Percentiles rank a stretch among this genome's conserved stretches.
Conservation (phyloP, 2,888 invertebrate species). For the Caenorhabditis panamensis region DNA sequence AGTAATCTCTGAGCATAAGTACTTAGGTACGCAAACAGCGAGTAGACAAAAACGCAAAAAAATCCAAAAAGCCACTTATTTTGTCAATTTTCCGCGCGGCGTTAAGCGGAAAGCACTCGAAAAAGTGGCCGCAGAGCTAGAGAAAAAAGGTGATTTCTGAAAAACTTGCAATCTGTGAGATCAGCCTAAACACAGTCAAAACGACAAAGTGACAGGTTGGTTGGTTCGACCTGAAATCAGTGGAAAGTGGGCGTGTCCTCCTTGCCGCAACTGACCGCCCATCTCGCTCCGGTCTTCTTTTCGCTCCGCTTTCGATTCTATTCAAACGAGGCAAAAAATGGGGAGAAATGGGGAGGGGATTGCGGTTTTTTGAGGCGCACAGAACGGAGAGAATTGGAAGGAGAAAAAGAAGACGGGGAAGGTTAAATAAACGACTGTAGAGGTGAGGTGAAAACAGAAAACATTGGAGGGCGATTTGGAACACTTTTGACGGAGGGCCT, state of each 20-base stretch:
- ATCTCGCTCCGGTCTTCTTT: slow-evolving; percentile 19
- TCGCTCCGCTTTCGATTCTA: not conserved
- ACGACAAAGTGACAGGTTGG: not conserved
- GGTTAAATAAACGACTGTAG: slow-evolving; percentile 38
- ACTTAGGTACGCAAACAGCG: not conserved
- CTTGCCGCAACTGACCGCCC: slow-evolving; percentile 27
- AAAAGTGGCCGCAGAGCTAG: not conserved
- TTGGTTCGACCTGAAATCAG: not conserved
- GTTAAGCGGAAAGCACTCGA: slow-evolving; percentile 11
- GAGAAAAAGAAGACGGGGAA: slow-evolving; percentile 1
- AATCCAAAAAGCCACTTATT: slow-evolving; percentile 7
- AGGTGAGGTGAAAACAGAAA: not conserved
- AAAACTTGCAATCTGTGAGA: not conserved
- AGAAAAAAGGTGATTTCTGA: not conserved
- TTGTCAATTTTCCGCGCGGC: slow-evolving; percentile 5
- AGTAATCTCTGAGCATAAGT: not conserved
- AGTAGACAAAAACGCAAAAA: slow-evolving; percentile 13
- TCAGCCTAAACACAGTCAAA: not conserved
- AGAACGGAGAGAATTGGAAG: no score
- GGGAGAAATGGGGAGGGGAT: not conserved
- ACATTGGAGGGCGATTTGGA: slow-evolving; percentile 11
- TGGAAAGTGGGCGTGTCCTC: slow-evolving; percentile 7
- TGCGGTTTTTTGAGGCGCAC: slow-evolving; percentile 4
- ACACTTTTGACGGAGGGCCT: not conserved
- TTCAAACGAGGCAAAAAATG: slow-evolving; percentile 12